Base-by-base conservation (phyloP, 2,888 invertebrate species). In the Drosophila trichaetosa region DNA sequence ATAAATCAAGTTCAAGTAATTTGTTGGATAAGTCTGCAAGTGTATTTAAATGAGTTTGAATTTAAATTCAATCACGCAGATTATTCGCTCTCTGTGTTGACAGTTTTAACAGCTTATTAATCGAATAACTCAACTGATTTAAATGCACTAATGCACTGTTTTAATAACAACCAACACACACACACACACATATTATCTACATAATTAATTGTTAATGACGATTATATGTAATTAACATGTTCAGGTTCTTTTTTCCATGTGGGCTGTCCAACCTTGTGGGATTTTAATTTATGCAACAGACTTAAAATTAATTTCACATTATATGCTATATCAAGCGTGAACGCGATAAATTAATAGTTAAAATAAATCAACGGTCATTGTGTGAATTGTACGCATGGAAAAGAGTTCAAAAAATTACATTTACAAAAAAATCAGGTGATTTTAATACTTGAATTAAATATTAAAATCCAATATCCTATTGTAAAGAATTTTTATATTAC, bases 121-220 rank as follows among this genome's bases (percentile, higher is more conserved):
- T 57, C 36, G 38, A 40, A 60, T 21, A 62, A 46, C 13, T 16
- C 33, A 34, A 48, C 62, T 75, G 70, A 70, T 75, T 77, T 79
- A 77, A 76, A 62, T 56, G 58, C 69, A 60, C 40, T 58, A 53
- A 71, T 46, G 46, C 46, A 46, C 21, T 24, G 24, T 46, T 46
- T 46, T 46, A 13, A 51, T 51, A 51, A 29, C 29, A 49, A 27
- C 18, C 24, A 29, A 53, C 31, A 52, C 56, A 53, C 31, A 52
- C 57, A 53, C 34, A 36, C n/a, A 13, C 31, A 52, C 33, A 59
- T 57, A 71, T 68, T 81, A 76, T 86, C 76, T 68, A 76, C 73
- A 74, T 88, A 87, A 87, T 89, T 85, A 89, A 87, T 87, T 86
- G 87, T 83, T 87, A 85, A 90, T 81, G 70, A 68, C 69, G 79